phyloP scores from a whole-genome alignment of 2,113 vertebrate genomes.

The Pachyramphus minor region DNA sequence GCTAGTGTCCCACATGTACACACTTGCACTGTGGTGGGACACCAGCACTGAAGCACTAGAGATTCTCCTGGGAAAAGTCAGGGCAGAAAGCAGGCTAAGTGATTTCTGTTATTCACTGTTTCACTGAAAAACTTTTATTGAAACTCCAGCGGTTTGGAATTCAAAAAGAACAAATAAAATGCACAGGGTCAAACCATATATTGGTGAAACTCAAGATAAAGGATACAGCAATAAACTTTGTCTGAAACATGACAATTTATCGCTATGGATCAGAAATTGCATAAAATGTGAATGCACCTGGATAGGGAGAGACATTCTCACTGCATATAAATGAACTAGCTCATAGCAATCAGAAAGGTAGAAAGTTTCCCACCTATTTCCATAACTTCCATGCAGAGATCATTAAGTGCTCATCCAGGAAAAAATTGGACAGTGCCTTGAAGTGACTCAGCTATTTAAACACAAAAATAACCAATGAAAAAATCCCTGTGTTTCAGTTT shows the following conservation, averaged over 20 bases:
- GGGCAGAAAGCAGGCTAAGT: neutral
- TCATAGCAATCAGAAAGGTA: neutral
- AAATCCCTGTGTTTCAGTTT: neutral
- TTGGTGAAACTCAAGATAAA: neutral
- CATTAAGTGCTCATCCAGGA: neutral
- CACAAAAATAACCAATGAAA: neutral
- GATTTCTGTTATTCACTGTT: neutral
- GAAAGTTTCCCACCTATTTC: neutral
- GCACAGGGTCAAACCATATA: neutral
- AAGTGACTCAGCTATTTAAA: neutral
- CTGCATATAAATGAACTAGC: neutral
- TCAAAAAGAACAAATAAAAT: neutral
- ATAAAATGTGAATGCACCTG: neutral
- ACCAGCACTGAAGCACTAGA: neutral
- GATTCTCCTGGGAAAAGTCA: neutral
- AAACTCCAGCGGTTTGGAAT: neutral
- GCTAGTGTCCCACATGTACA: neutral
- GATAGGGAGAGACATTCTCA: neutral
- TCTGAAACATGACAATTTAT: neutral
- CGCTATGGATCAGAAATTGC: neutral
- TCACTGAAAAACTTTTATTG: neutral
- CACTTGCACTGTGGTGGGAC: fast-evolving
- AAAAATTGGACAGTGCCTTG: neutral
- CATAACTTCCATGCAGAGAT: neutral
- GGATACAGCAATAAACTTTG: neutral